Evolutionary conservation across 2,888 invertebrate species (phyloP).

Genomic region (Micoletzkya japonica): DNA sequence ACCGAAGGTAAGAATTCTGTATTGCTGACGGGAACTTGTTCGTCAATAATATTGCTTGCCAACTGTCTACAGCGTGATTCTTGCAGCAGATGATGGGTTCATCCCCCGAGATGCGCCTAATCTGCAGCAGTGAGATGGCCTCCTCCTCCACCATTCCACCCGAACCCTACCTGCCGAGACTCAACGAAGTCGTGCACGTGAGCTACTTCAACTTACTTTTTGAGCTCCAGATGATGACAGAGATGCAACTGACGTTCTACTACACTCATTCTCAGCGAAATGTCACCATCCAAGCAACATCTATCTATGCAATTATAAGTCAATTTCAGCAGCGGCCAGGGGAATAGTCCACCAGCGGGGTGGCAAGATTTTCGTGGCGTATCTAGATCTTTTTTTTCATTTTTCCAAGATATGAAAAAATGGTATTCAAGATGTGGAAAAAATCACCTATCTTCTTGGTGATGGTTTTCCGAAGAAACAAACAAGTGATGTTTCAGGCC

Average conservation of each 20-base stretch:
- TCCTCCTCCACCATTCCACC: too few species aligned
- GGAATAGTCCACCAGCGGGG: neutral
- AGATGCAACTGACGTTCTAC: too few species aligned
- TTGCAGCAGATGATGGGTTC: conserved; percentile 20
- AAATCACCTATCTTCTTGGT: neutral
- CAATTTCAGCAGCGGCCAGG: too few species aligned
- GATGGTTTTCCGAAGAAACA: neutral
- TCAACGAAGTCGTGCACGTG: conserved; percentile 19
- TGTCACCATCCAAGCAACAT: too few species aligned
- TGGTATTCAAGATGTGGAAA: neutral
- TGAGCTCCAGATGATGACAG: too few species aligned
- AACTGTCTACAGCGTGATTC: neutral
- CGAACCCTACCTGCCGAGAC: too few species aligned
- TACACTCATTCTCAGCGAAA: too few species aligned
- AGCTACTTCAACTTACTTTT: too few species aligned
- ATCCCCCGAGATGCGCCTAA: conserved; percentile 20
- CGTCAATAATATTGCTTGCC: neutral
- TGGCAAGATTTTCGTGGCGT: neutral
- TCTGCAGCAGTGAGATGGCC: neutral
- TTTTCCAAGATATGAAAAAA: neutral
- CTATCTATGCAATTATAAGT: too few species aligned
- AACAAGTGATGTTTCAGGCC: neutral
- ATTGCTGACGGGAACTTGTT: neutral
- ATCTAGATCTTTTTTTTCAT: neutral
- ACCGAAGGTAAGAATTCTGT: neutral